Evolutionary conservation across 2,888 invertebrate genomes (phyloP), one percentile per base, ranked within the genome.

Genomic region (Drosophila monieri): DNA sequence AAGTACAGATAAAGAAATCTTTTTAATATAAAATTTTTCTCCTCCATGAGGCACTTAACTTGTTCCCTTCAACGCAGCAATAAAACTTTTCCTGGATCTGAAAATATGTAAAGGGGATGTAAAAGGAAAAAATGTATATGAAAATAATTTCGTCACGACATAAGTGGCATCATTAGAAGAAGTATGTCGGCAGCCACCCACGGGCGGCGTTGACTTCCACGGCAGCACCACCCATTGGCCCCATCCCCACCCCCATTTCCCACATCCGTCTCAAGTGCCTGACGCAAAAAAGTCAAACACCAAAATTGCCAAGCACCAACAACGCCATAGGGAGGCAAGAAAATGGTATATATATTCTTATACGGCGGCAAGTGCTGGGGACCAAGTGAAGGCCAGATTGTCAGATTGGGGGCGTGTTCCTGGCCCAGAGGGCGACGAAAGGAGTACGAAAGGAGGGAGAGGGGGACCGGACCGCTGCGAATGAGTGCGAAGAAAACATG

Each of bases 91-190:
- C n/a, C n/a, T 6, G n/a, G n/a, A 12, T 12, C 12, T 4, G 6
- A 35, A 14, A 21, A 4, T 23, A 6, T 1, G 37, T 56, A 21
- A 30, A 64, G 73, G 68, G 80, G 75, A 77, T 86, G 35, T 21
- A 37, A 52, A 37, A 39, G 66, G 58, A 21, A 35, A 64, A 64
- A 71, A 64, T 74, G 51, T 76, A 54, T 78, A 75, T 85, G 78
- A 70, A 84, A 81, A 88, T 84, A 85, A 81, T 88, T 85, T 83
- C 73, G 86, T 85, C 80, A 88, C 88, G 86, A 85, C 88, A 88
- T 85, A 88, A 88, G 88, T 88, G 84, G 78, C 84, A 88, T 84
- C 88, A 84, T 84, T 84, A 84, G 80, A 76, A 73, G 70, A 74
- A 85, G 76, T 80, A 77, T 86, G 61, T 71, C 66, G 48, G 69